A percentile compares a stretch with the other conserved stretches of the same genome.
phyloP scores from a whole-genome alignment of 2,113 vertebrate genomes.

The Cyprinus carpio region DNA sequence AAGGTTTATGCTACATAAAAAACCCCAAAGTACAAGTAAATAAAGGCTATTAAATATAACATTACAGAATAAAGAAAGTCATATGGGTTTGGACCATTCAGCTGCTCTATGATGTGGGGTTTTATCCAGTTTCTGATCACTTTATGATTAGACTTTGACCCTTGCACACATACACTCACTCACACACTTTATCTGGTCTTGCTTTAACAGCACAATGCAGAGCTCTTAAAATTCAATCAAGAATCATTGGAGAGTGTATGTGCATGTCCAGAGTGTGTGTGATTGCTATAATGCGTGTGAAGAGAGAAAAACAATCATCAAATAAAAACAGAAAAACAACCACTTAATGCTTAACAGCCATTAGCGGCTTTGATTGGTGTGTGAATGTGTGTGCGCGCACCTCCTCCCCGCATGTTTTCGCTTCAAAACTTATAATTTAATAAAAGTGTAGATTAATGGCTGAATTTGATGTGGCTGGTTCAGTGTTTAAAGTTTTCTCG shows the following conservation, averaged over 20 bases:
- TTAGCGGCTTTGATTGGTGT: conserved; percentile 30
- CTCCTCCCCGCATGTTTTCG: conserved; percentile 54
- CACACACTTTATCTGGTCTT: conserved; percentile 54
- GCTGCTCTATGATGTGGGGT: conserved; percentile 61
- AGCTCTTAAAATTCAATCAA: conserved; percentile 21
- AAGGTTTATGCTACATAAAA: neutral
- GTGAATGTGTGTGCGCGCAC: neutral
- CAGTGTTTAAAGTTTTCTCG: conserved; percentile 72
- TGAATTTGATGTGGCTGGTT: conserved; percentile 71
- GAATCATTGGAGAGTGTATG: conserved; percentile 2
- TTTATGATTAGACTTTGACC: neutral
- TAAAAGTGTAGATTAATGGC: conserved; percentile 72
- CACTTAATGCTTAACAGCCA: conserved; percentile 36
- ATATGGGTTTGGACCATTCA: neutral
- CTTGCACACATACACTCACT: neutral
- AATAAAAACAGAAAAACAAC: conserved; percentile 19
- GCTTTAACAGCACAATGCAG: neutral
- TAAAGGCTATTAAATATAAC: neutral
- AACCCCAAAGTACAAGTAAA: neutral
- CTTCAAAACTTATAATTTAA: conserved; percentile 63
- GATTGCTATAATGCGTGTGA: conserved; percentile 10
- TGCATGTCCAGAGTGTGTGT: conserved; percentile 1
- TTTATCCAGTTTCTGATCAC: neutral
- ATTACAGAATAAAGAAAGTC: neutral
- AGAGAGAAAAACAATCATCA: conserved; percentile 49